phyloP scores from a whole-genome alignment of 1,140 invertebrate species.

The Bicyclus anynana region DNA sequence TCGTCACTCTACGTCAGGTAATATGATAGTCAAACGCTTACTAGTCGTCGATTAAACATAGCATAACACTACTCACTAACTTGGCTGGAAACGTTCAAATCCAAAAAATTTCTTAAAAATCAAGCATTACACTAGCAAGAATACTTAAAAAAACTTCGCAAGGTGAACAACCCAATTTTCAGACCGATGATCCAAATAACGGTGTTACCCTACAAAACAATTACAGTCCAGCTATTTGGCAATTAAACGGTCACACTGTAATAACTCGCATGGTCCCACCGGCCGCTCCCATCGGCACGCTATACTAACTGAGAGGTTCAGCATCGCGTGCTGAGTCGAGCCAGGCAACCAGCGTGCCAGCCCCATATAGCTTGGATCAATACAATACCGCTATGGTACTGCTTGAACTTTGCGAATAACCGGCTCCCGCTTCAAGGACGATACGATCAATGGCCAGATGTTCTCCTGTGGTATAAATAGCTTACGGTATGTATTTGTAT shows the following conservation, averaged over 20 bases:
- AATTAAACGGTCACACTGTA: conserved; percentile 1
- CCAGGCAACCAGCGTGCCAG: too few relatives aligned
- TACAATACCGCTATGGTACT: conserved; percentile 34
- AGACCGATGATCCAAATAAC: not conserved
- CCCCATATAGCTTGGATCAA: conserved; percentile 36
- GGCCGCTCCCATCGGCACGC: conserved; percentile 33
- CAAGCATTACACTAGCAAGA: too few relatives aligned
- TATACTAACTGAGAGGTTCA: conserved; percentile 21
- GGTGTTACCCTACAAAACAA: not conserved
- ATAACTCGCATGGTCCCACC: conserved; percentile 20
- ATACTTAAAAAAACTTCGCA: too few relatives aligned
- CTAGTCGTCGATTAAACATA: too few relatives aligned
- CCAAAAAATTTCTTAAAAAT: too few relatives aligned
- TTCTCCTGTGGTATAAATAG: not conserved
- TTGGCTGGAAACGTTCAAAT: too few relatives aligned
- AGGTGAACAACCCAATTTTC: too few relatives aligned
- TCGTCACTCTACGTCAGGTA: too few relatives aligned
- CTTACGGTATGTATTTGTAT: not conserved
- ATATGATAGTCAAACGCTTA: too few relatives aligned
- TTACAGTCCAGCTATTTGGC: not conserved
- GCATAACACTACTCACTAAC: too few relatives aligned
- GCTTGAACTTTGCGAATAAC: conserved; percentile 29
- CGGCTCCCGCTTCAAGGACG: conserved; percentile 28
- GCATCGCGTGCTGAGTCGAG: conserved; percentile 33
- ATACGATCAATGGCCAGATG: conserved; percentile 10